Evolutionary conservation across 2,888 invertebrate genomes (phyloP).

Genomic region (Erebia ligea): DNA sequence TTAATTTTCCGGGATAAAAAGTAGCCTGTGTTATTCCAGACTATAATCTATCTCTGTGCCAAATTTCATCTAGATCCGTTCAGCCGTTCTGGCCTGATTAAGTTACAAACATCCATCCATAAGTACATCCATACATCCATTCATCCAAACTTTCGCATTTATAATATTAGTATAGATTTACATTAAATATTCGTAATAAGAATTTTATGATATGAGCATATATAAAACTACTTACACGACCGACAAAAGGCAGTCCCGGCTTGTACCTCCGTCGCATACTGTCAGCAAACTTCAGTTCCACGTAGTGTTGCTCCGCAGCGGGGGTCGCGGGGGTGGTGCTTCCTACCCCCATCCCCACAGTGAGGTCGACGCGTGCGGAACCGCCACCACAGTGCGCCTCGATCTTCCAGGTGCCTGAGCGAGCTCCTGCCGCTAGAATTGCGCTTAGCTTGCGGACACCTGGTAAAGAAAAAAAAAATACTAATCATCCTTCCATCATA

Average conservation of each 20-base stretch:
- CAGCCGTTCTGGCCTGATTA: too few relatives aligned
- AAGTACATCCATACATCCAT: too few relatives aligned
- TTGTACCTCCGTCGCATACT: constrained; percentile 86
- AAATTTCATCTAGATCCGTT: too few relatives aligned
- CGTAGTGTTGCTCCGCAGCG: constrained; percentile 86
- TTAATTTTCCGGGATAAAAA: too few relatives aligned
- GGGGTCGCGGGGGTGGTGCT: constrained; percentile 81
- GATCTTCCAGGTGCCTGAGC: constrained; percentile 83
- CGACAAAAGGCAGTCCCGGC: constrained; percentile 86
- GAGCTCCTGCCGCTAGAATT: constrained; percentile 80
- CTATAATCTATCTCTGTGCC: too few relatives aligned
- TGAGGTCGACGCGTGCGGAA: constrained; percentile 81
- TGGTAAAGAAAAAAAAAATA: constrained; percentile 49
- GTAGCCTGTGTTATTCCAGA: too few relatives aligned
- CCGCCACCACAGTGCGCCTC: constrained; percentile 80
- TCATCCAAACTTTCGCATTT: too few relatives aligned
- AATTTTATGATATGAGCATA: too few relatives aligned
- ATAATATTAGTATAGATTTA: too few relatives aligned
- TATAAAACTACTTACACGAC: constrained; percentile 86
- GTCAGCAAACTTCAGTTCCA: constrained; percentile 85
- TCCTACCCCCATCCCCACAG: constrained; percentile 72
- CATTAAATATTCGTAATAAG: too few relatives aligned
- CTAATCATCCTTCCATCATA: neutral
- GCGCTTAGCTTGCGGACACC: constrained; percentile 84
- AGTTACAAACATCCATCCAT: too few relatives aligned